These are phyloP conservation scores for Cyprinodon brontotheroides DNA, from an alignment of 2,113 vertebrate species.

Conservation along the genomic window DNA sequence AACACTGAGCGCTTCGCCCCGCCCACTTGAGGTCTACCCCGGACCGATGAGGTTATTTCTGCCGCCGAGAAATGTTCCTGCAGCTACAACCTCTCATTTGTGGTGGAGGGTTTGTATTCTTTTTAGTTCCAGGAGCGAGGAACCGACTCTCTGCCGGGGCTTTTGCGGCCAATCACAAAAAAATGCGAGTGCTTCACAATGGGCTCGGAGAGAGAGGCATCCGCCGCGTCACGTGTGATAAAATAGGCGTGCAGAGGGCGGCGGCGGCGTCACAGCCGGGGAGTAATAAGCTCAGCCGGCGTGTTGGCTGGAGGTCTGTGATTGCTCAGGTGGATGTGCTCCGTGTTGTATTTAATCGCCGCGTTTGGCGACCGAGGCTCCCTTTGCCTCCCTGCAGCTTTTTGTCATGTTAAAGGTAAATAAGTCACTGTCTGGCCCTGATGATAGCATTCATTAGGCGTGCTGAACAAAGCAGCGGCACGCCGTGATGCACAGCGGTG, in stretches of 20 bases:
- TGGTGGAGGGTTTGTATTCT: slow-evolving; percentile 52
- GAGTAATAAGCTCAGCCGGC: slow-evolving; percentile 67
- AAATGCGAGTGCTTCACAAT: slow-evolving; percentile 28
- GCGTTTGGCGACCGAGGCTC: slow-evolving; percentile 65
- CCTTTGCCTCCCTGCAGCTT: slow-evolving; percentile 70
- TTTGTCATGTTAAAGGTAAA: slow-evolving; percentile 89
- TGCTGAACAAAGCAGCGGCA: slow-evolving; percentile 80
- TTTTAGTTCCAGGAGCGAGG: slow-evolving; percentile 40
- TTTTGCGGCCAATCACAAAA: slow-evolving; percentile 49
- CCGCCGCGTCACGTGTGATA: slow-evolving; percentile 63
- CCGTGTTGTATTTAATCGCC: slow-evolving; percentile 71
- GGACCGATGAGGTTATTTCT: slow-evolving; percentile 59
- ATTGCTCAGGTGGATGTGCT: slow-evolving; percentile 77
- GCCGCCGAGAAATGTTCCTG: slow-evolving; percentile 56
- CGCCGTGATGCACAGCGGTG: slow-evolving; percentile 73
- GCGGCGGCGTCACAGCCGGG: slow-evolving; percentile 66
- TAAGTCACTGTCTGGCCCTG: slow-evolving; percentile 82
- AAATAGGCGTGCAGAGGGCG: slow-evolving; percentile 62
- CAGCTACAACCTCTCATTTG: slow-evolving; percentile 62
- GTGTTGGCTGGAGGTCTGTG: slow-evolving; percentile 63
- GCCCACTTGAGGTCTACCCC: slow-evolving; percentile 61
- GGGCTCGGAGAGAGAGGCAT: slow-evolving; percentile 54
- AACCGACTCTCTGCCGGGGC: slow-evolving; percentile 35
- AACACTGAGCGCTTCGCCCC: slow-evolving; percentile 40
- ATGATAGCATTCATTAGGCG: slow-evolving; percentile 84